A percentile compares a stretch with the other conserved stretches of the same genome.
Evolutionary conservation across 2,797 vertebrate genomes (phyloP).

Genomic region (Schizothorax lantsangensis): DNA sequence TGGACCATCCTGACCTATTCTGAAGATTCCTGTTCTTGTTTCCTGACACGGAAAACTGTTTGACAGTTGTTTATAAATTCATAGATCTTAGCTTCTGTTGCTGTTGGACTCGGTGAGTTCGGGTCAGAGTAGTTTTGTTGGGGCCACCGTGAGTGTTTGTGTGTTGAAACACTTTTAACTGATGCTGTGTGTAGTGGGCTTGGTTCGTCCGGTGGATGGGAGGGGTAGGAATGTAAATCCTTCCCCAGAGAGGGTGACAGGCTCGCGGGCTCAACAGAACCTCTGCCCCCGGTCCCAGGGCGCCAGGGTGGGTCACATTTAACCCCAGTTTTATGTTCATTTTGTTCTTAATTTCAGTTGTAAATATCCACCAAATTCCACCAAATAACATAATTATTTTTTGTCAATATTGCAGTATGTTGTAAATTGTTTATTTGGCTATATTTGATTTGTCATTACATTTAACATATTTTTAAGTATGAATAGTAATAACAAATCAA

Average conservation of each 20-base stretch:
- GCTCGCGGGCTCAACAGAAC: slow-evolving; percentile 47
- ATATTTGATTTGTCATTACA: neutral
- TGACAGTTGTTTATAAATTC: neutral
- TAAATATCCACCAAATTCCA: neutral
- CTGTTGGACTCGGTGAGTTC: neutral
- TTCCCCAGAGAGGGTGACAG: slow-evolving; percentile 48
- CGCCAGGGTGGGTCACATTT: slow-evolving; percentile 55
- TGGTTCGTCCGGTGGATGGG: slow-evolving; percentile 51
- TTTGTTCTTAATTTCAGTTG: neutral
- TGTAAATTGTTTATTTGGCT: neutral
- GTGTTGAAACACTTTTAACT: slow-evolving; percentile 6
- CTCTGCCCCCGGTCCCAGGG: slow-evolving; percentile 34
- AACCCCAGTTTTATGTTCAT: neutral
- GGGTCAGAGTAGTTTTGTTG: slow-evolving; percentile 4
- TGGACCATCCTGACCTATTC: neutral
- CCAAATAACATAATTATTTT: neutral
- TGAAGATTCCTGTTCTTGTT: neutral
- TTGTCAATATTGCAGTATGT: neutral
- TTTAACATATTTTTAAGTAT: neutral
- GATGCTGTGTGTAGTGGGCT: slow-evolving; percentile 26
- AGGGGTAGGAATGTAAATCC: slow-evolving; percentile 58
- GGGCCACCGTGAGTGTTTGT: slow-evolving; percentile 14
- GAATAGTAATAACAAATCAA: neutral
- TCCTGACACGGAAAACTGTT: neutral
- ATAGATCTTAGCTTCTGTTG: slow-evolving; percentile 15